Evolutionary conservation across 2,888 invertebrate genomes (phyloP).

Genomic region (Drosophila melanocephala): DNA sequence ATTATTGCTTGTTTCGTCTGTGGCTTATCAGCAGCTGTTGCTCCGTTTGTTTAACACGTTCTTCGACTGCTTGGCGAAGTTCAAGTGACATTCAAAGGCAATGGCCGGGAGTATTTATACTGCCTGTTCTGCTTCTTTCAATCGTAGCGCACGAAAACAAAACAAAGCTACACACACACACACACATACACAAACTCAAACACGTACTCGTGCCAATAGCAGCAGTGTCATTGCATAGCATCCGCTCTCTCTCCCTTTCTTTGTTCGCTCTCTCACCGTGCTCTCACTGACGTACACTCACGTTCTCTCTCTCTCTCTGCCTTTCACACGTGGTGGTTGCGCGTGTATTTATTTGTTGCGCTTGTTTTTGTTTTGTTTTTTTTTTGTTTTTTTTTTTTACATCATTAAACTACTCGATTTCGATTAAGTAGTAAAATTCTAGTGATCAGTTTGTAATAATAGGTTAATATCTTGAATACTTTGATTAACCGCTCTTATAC

Average conservation of each 20-base stretch:
- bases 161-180: slow-evolving; percentile 29
- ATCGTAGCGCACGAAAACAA: slow-evolving; percentile 44
- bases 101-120: slow-evolving; percentile 50
- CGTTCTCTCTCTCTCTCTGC: slow-evolving; percentile 6
- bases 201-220: slow-evolving; percentile 19
- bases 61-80: slow-evolving; percentile 25
- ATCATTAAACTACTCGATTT: slow-evolving; percentile 1
- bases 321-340: slow-evolving; percentile 9
- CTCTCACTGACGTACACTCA: neutral
- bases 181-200: neutral
- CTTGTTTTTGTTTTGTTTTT: slow-evolving; percentile 7
- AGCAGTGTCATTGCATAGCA: slow-evolving; percentile 30
- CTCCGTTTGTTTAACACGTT: slow-evolving; percentile 14
- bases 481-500: neutral
- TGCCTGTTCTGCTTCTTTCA: slow-evolving; percentile 35
- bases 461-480: neutral
- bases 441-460: neutral
- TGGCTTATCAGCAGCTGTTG: slow-evolving; percentile 27
- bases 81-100: slow-evolving; percentile 30
- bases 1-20: slow-evolving; percentile 8
- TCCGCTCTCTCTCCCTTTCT: slow-evolving; percentile 13
- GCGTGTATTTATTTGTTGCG: slow-evolving; percentile 16
- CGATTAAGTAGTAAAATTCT: neutral
- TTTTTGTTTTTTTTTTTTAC: neutral
- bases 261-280: neutral